phyloP scores from a whole-genome alignment of 2,113 vertebrate species.

The Oreocharis arfaki region DNA sequence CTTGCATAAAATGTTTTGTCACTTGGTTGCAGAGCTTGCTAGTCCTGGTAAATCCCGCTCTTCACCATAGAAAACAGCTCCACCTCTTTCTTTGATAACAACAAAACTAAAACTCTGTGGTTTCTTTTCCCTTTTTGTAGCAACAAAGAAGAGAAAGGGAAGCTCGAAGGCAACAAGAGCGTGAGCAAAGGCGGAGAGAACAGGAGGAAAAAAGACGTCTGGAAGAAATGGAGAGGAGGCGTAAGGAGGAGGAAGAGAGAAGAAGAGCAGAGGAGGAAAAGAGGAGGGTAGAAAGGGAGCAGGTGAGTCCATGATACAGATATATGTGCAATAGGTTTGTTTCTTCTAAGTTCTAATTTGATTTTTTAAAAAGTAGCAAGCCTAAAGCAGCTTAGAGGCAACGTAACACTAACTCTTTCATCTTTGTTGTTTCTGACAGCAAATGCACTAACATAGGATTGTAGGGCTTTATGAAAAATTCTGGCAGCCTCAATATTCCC shows the following conservation, averaged over 20 bases:
- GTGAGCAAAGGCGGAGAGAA: slow-evolving; percentile 92
- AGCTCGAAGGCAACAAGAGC: slow-evolving; percentile 93
- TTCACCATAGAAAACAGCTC: slow-evolving; percentile 15
- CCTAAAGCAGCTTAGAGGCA: slow-evolving; percentile 1
- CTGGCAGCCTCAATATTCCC: slow-evolving; percentile 25
- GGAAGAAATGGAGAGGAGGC: slow-evolving; percentile 91
- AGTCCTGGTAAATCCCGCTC: slow-evolving; percentile 36
- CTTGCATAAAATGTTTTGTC: slow-evolving; percentile 41
- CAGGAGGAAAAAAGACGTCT: slow-evolving; percentile 92
- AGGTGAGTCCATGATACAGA: slow-evolving; percentile 74
- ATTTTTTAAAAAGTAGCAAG: neutral
- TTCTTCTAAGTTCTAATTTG: neutral
- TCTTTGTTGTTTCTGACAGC: slow-evolving; percentile 30
- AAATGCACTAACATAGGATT: neutral
- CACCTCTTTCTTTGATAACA: slow-evolving; percentile 61
- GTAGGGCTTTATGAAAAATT: neutral
- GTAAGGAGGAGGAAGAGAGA: slow-evolving; percentile 95
- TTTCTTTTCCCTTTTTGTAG: slow-evolving; percentile 64
- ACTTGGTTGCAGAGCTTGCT: slow-evolving; percentile 48
- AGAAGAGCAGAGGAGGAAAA: slow-evolving; percentile 93
- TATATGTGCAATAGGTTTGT: neutral
- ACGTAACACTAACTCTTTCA: neutral
- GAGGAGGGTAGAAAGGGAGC: slow-evolving; percentile 91
- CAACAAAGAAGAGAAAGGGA: slow-evolving; percentile 97
- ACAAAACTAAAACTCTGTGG: slow-evolving; percentile 40